A percentile compares a stretch with the other conserved stretches of the same genome.
phyloP scores from a whole-genome alignment of 35 echinoderm and acorn worm species.

The Chiridota heheva region DNA sequence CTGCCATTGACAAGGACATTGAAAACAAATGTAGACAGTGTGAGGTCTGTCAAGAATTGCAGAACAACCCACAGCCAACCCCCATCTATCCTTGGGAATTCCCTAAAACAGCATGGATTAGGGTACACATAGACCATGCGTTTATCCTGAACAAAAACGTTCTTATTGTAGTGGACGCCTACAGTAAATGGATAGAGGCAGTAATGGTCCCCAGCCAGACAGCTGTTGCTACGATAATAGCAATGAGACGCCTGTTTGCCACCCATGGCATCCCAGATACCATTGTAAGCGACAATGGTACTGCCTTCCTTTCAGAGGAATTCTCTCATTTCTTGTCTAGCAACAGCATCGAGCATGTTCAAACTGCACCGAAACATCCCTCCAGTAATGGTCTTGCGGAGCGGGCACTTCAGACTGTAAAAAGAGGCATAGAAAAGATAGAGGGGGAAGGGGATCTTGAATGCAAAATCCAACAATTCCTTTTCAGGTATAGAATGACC shows the following conservation, averaged over 20 bases:
- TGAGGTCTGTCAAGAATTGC: slow-evolving; percentile 22
- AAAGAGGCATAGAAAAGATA: slow-evolving; percentile 59
- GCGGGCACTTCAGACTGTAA: slow-evolving; percentile 57
- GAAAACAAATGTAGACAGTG: slow-evolving; percentile 4
- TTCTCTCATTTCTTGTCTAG: slow-evolving; percentile 40
- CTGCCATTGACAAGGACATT: slow-evolving; percentile 31
- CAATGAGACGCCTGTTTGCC: slow-evolving; percentile 46
- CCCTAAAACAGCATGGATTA: slow-evolving; percentile 41
- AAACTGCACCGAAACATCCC: slow-evolving; percentile 67
- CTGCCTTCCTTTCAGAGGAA: slow-evolving; percentile 59
- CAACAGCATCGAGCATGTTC: slow-evolving; percentile 61
- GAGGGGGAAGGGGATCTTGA: slow-evolving; percentile 28
- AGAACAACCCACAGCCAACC: slow-evolving; percentile 17
- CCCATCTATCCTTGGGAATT: slow-evolving; percentile 42
- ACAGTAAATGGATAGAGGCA: slow-evolving; percentile 46
- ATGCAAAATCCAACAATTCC: slow-evolving; percentile 55
- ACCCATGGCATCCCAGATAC: slow-evolving; percentile 62
- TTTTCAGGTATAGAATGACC: slow-evolving; percentile 45
- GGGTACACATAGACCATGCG: slow-evolving; percentile 44
- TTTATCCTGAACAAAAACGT: slow-evolving; percentile 22
- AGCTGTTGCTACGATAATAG: slow-evolving; percentile 36
- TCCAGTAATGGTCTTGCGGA: slow-evolving; percentile 60
- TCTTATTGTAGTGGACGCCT: slow-evolving; percentile 37
- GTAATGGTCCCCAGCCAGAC: slow-evolving; percentile 16
- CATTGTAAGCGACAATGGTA: slow-evolving; percentile 69